Base-by-base conservation (phyloP, 2,888 invertebrate species). In the Hecatera dysodea region DNA sequence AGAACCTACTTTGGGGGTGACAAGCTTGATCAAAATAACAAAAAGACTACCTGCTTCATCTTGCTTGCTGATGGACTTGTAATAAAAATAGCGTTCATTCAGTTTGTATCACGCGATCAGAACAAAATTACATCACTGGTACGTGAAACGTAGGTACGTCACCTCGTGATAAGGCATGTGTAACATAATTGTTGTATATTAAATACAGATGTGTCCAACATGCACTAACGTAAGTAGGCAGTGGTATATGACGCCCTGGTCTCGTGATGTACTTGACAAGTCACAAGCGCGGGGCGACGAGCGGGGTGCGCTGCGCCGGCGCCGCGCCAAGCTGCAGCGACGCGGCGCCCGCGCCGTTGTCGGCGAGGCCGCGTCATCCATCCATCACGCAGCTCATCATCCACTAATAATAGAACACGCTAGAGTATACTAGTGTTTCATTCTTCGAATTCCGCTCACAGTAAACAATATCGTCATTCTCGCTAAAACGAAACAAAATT, bases 331-430 rank as follows among this genome's bases (percentile, higher is more conserved):
- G 85, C 84, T 85, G 83, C 82, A 82, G 19, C 84, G 78, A 69
- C 82, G 80, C 78, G 76, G 65, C 75, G 80, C 48, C 70, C 75
- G 67, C 84, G 81, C 48, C 81, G 15, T 60, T 80, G 82, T 84
- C 90, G 88, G 86, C 92, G 93, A 93, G 92, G 93, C 90, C 93
- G 90, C 95, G 94, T 95, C 95, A 95, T 93, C 89, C 90, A 94
- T 93, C 94, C 92, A 93, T 94, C 94, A 93, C 89, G 90, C 88
- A 90, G 90, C 90, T 93, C 93, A 94, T 94, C 95, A 93, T 91
- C 80, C 72, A 89, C 94, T 93, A 94, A 89, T 91, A 95, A 95
- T 96, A 95, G 95, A 90, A 91, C 90, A 83, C 65, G 67, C 81
- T 74, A 78, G 72, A 72, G 68, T 81, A 84, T 78, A 80, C 86